These are phyloP conservation scores for Melanostigma gelatinosum DNA, from an alignment of 2,113 vertebrate genomes.

Conservation along the genomic window DNA sequence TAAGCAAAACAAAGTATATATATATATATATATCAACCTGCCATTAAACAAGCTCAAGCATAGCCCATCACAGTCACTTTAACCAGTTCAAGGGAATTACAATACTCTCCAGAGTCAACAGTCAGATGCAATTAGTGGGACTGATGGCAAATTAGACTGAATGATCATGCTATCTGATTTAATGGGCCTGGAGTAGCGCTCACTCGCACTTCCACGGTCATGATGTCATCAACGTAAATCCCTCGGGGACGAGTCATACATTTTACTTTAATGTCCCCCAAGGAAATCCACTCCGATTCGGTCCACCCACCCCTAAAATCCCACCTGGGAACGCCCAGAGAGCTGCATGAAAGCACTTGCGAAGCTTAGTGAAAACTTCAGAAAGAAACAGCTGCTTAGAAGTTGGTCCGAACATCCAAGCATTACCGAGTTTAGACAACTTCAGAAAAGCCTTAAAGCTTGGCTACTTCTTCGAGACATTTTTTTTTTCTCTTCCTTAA, in stretches of 20 bases:
- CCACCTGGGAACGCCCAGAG: slow-evolving; percentile 66
- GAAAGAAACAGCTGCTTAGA: slow-evolving; percentile 55
- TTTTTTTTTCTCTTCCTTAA: background rate
- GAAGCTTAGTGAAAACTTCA: slow-evolving; percentile 54
- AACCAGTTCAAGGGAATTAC: slow-evolving; percentile 77
- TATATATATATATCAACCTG: slow-evolving; percentile 50
- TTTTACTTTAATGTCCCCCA: slow-evolving; percentile 71
- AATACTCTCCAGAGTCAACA: slow-evolving; percentile 72
- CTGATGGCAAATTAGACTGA: slow-evolving; percentile 82
- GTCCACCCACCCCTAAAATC: slow-evolving; percentile 64
- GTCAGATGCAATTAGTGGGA: slow-evolving; percentile 81
- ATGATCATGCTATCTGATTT: slow-evolving; percentile 80
- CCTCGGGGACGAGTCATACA: slow-evolving; percentile 58
- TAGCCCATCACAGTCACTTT: slow-evolving; percentile 76
- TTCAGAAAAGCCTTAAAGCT: slow-evolving; percentile 43
- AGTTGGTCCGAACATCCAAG: slow-evolving; percentile 45
- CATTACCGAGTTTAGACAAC: slow-evolving; percentile 40
- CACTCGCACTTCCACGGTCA: slow-evolving; percentile 47
- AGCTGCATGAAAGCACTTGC: slow-evolving; percentile 40
- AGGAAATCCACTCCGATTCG: slow-evolving; percentile 66
- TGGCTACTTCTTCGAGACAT: slow-evolving; percentile 28
- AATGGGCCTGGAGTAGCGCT: slow-evolving; percentile 65
- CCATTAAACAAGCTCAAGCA: slow-evolving; percentile 70
- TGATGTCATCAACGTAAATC: slow-evolving; percentile 70
- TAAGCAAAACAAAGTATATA: slow-evolving; percentile 55